Evolutionary conservation across 64 coral and sea anemone species (phyloP).

Genomic region (Trachythela sp.): DNA sequence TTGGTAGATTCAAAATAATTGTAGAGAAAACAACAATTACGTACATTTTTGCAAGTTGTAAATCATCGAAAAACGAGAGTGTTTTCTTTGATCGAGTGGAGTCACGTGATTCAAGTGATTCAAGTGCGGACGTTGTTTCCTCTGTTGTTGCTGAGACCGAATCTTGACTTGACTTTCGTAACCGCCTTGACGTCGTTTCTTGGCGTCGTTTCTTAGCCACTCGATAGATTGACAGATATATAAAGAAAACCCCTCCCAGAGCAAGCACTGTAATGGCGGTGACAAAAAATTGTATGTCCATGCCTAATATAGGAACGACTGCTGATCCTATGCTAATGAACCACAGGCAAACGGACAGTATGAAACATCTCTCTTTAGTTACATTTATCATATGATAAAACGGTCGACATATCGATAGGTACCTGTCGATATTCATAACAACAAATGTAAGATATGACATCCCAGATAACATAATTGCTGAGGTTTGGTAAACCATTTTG

Average conservation of each 20-base stretch:
- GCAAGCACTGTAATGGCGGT: neutral
- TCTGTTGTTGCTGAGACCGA: neutral
- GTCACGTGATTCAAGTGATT: neutral
- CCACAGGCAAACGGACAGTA: neutral
- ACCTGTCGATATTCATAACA: neutral
- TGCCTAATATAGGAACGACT: neutral
- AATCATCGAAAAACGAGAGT: neutral
- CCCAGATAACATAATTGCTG: neutral
- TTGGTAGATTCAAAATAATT: neutral
- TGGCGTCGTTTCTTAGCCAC: neutral
- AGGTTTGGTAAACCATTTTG: slow-evolving; percentile 15
- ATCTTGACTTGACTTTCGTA: too few species aligned
- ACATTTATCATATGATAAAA: neutral
- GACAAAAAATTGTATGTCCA: neutral
- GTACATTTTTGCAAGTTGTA: slow-evolving; percentile 25
- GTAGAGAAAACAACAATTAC: neutral
- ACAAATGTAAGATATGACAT: neutral
- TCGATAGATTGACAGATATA: neutral
- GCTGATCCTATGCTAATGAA: neutral
- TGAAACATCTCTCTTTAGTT: neutral
- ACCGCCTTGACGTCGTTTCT: too few species aligned
- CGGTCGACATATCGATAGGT: neutral
- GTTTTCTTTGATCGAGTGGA: neutral
- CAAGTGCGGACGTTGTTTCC: neutral
- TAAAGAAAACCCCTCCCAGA: neutral